Evolutionary conservation across 2,888 invertebrate species (phyloP).

Genomic region (Pammene aurita): DNA sequence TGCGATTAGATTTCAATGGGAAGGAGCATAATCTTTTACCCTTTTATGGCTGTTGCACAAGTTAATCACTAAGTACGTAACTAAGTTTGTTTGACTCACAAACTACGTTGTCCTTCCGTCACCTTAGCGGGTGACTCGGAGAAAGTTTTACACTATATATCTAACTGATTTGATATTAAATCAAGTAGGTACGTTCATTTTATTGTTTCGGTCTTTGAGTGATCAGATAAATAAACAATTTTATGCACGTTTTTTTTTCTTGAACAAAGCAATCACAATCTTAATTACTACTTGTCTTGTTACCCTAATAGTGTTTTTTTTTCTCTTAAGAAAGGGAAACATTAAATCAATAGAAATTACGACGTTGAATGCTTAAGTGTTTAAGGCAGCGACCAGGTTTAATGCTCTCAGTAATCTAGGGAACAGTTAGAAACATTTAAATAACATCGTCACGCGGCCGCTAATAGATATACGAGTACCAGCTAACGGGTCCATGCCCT

Average conservation of each 20-base stretch:
- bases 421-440: constrained; percentile 75
- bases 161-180: constrained; percentile 25
- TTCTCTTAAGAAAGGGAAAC: background rate
- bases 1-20: constrained; percentile 33
- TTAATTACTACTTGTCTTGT: background rate
- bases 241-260: constrained; percentile 4
- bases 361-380: constrained; percentile 48
- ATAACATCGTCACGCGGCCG: constrained; percentile 71
- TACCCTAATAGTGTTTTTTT: background rate
- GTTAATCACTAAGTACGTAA: constrained; percentile 51
- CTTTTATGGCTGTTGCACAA: constrained; percentile 42
- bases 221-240: constrained; percentile 6
- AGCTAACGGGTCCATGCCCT: constrained; percentile 74
- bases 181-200: constrained; percentile 8
- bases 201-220: background rate
- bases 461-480: constrained; percentile 63
- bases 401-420: constrained; percentile 58
- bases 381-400: constrained; percentile 64
- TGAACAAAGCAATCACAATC: constrained; percentile 16
- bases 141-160: constrained; percentile 49
- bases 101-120: constrained; percentile 58
- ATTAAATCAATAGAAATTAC: constrained; percentile 1
- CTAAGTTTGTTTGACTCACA: constrained; percentile 52
- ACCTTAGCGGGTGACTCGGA: constrained; percentile 54
- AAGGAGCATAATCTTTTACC: constrained; percentile 38